phyloP scores from a whole-genome alignment of 2,797 vertebrate genomes.

The Tragelaphus oryx region DNA sequence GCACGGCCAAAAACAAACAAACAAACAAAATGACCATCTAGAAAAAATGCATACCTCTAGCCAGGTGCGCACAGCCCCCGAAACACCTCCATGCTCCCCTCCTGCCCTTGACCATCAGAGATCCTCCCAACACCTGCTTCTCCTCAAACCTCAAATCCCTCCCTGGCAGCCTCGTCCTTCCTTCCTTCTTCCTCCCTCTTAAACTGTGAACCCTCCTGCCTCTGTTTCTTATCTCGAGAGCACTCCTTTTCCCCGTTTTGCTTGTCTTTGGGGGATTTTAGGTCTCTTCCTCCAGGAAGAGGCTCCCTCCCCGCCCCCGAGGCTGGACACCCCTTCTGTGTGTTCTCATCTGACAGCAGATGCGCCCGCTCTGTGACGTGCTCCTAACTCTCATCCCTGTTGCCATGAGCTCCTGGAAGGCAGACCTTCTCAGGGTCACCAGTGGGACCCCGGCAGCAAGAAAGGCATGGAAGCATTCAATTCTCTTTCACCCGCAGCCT shows the following conservation, averaged over 20 bases:
- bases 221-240: neutral
- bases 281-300: neutral
- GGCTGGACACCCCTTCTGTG: rapidly evolving
- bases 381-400: neutral
- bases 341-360: neutral
- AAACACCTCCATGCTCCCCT: neutral
- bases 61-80: rapidly evolving
- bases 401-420: rapidly evolving
- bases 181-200: neutral
- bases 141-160: neutral
- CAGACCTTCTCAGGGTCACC: neutral
- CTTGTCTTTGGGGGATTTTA: neutral
- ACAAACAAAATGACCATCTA: neutral
- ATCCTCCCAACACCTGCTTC: neutral
- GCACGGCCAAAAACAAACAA: neutral
- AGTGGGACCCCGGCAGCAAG: neutral
- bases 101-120: no score
- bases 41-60: neutral
- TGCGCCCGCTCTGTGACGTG: neutral
- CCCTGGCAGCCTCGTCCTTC: rapidly evolving
- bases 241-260: neutral
- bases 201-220: rapidly evolving
- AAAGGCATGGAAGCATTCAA: rapidly evolving
- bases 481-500: rapidly evolving
- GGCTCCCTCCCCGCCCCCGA: rapidly evolving